Evolutionary conservation across 2,888 invertebrate genomes (phyloP), one percentile per base, ranked within the genome.

Genomic region (Eupithecia centaureata): DNA sequence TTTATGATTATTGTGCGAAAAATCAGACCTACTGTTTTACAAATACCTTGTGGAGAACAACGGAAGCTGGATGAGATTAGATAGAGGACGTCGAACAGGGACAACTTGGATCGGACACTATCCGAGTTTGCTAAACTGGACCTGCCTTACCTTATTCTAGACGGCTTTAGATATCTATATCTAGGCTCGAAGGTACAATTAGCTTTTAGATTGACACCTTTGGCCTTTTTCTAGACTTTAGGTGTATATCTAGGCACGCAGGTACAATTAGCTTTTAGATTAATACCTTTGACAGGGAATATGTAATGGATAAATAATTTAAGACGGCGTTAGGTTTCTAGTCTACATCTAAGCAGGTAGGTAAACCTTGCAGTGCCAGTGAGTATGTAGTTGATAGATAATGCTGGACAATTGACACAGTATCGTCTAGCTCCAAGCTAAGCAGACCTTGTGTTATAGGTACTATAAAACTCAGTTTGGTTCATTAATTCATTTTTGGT

Each of bases 91-190:
- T 62, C 52, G 65, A 65, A 69, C 65, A 69, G 35, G 60, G 68
- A 63, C 63, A 63, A 56, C 65, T 69, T 60, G 33, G 60, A 63
- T 63, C 35, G 65, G 63, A 65, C 63, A 69, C 63, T 65, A 65
- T 69, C 68, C 27, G 42, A 22, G 54, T 28, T 56, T 30, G 47
- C 47, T 10, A 47, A 47, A 47, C 47, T 47, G 12, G 18, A 65
- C 68, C 64, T 58, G 42, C 38, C 58, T 68, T 65, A 65, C 68
- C 51, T 68, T 57, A 28, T 28, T 30, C 63, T 33, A 12, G 59
- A 54, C 42, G 62, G 54, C n/a, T 60, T 47, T 25, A 25, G 25
- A 35, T 57, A 35, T 61, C 35, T 58, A 12, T 22, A 12, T 18
- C 18, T 42, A 18, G 0, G 47, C 12, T 12, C 22, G 22, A 1